Conservation (phyloP, 2,797 vertebrate genomes). For the Phylloscopus collybita region DNA sequence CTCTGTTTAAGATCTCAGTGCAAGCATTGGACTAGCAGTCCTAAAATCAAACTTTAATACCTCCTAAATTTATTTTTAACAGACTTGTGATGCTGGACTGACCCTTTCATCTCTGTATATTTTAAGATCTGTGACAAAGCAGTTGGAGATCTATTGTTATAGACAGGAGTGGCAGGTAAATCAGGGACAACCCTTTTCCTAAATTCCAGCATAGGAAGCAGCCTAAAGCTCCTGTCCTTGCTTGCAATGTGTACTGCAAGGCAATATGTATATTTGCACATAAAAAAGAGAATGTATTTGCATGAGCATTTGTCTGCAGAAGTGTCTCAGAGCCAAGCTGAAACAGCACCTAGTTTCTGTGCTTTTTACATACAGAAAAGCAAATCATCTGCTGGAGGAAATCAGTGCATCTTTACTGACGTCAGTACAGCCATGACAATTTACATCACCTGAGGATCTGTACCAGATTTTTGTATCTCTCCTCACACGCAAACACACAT, state of each 20-base stretch:
- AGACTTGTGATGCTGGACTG: neutral
- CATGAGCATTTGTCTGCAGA: neutral
- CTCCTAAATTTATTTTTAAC: slow-evolving; percentile 24
- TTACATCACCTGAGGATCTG: slow-evolving; percentile 45
- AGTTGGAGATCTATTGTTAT: slow-evolving; percentile 4
- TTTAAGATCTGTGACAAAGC: slow-evolving; percentile 27
- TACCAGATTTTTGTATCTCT: neutral
- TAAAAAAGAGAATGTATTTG: neutral
- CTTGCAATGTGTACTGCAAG: neutral
- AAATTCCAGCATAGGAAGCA: neutral
- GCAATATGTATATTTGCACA: neutral
- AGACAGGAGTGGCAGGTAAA: slow-evolving; percentile 1
- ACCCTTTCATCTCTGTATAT: slow-evolving; percentile 1
- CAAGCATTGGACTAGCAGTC: neutral
- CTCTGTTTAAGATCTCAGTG: neutral
- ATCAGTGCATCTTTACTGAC: slow-evolving; percentile 11
- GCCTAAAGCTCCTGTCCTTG: neutral
- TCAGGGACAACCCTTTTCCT: neutral
- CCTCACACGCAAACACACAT: neutral
- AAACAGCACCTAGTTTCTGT: slow-evolving; percentile 7
- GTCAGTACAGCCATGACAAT: slow-evolving; percentile 7
- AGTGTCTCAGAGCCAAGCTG: neutral
- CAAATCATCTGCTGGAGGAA: slow-evolving; percentile 28
- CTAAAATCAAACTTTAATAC: slow-evolving; percentile 21
- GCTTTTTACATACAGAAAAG: neutral